Conservation (phyloP, 2,113 vertebrate genomes). For the Nothobranchius kuhntae region DNA sequence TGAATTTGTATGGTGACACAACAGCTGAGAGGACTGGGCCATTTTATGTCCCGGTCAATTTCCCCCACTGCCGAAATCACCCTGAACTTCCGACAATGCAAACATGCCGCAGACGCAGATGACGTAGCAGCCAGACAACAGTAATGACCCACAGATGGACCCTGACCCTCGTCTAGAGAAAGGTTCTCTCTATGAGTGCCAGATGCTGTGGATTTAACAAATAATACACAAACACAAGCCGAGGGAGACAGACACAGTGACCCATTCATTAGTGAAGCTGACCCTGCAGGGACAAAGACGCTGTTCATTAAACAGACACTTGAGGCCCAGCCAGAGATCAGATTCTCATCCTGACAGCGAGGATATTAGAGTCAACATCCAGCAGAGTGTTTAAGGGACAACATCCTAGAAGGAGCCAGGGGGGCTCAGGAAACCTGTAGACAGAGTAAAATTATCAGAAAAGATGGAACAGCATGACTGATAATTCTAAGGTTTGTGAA, state of each 20-base stretch:
- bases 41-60: no score
- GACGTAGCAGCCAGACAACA: conserved; percentile 26
- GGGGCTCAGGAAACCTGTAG: background rate
- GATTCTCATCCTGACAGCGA: conserved; percentile 20
- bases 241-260: conserved; percentile 30
- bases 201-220: conserved; percentile 31
- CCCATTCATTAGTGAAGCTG: conserved; percentile 57
- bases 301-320: conserved; percentile 67
- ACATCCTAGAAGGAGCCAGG: background rate
- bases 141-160: conserved; percentile 45
- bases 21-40: no score
- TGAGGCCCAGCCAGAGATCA: conserved; percentile 57
- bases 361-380: conserved; percentile 38
- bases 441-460: background rate
- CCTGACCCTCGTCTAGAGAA: conserved; percentile 37
- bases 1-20: no score
- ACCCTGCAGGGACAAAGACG: conserved; percentile 46
- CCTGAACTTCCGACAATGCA: no score
- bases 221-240: conserved; percentile 41
- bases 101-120: no score
- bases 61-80: no score
- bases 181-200: conserved; percentile 8
- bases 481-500: no score
- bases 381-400: background rate
- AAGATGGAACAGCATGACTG: background rate